phyloP scores from a whole-genome alignment of 2,888 invertebrate genomes.

The Sinhomidia bicolor region DNA sequence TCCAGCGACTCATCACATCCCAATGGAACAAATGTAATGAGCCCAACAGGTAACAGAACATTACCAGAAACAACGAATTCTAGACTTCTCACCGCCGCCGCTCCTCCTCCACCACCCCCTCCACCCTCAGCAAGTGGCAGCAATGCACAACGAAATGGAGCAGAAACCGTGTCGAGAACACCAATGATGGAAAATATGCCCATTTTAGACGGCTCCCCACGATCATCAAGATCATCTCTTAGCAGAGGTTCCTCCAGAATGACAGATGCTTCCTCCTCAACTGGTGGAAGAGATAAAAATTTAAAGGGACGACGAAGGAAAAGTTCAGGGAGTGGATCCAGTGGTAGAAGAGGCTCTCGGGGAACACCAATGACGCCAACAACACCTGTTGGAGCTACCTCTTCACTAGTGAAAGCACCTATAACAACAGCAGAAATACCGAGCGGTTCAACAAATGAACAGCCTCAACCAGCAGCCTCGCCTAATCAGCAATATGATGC shows the following conservation, averaged over 20 bases:
- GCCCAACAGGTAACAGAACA: not conserved
- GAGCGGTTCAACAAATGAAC: not conserved
- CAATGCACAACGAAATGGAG: not conserved
- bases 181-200: conserved; percentile 63
- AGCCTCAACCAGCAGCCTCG: not conserved
- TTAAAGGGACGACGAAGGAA: conserved; percentile 1
- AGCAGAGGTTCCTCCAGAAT: conserved; percentile 35
- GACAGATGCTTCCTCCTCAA: conserved; percentile 28
- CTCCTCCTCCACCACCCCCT: conserved; percentile 29
- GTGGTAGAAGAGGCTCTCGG: not conserved
- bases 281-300: not conserved
- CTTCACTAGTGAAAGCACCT: not conserved
- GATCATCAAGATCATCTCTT: conserved; percentile 68
- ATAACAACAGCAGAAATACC: conserved; percentile 83
- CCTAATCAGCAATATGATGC: conserved; percentile 86
- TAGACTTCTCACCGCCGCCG: not conserved
- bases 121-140: not conserved
- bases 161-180: conserved; percentile 42
- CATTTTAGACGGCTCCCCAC: conserved; percentile 68
- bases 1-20: conserved; percentile 10
- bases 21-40: not conserved
- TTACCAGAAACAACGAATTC: not conserved
- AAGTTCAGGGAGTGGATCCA: conserved; percentile 12
- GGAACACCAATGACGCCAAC: conserved; percentile 33
- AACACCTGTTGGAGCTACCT: not conserved